phyloP scores from a whole-genome alignment of 2,113 vertebrate species.

The Anolis carolinensis region DNA sequence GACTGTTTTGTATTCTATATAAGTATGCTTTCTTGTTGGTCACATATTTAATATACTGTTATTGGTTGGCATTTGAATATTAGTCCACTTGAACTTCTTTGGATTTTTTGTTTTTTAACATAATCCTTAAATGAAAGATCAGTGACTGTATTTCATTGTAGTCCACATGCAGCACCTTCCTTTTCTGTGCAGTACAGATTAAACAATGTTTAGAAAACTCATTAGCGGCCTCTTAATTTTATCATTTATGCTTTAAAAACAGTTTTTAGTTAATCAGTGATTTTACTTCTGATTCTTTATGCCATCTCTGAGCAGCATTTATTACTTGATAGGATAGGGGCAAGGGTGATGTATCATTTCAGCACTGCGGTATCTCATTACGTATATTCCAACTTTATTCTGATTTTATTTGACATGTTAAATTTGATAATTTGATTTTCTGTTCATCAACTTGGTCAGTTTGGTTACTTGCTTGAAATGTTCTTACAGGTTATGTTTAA shows the following conservation, averaged over 20 bases:
- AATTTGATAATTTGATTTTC: slow-evolving; percentile 49
- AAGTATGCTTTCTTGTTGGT: background rate
- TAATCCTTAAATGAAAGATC: background rate
- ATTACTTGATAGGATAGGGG: background rate
- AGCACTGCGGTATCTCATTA: background rate
- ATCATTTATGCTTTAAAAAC: background rate
- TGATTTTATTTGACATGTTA: background rate
- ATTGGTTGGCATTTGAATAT: background rate
- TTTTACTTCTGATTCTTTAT: background rate
- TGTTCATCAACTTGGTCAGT: slow-evolving; percentile 20
- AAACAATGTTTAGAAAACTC: background rate
- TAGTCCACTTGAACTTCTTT: background rate
- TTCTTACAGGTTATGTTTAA: slow-evolving; percentile 20
- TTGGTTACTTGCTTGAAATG: background rate
- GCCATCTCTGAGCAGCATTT: background rate
- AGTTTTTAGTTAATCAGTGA: background rate
- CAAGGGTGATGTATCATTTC: background rate
- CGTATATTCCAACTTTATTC: background rate
- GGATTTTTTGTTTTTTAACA: background rate
- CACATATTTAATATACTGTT: background rate
- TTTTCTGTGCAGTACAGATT: background rate
- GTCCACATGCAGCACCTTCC: accelerated
- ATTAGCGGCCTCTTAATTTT: slow-evolving; percentile 15
- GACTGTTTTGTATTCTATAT: background rate
- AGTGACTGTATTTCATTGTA: background rate